Evolutionary conservation across 2,797 vertebrate genomes (phyloP).

Genomic region (Adelosebastes latens): DNA sequence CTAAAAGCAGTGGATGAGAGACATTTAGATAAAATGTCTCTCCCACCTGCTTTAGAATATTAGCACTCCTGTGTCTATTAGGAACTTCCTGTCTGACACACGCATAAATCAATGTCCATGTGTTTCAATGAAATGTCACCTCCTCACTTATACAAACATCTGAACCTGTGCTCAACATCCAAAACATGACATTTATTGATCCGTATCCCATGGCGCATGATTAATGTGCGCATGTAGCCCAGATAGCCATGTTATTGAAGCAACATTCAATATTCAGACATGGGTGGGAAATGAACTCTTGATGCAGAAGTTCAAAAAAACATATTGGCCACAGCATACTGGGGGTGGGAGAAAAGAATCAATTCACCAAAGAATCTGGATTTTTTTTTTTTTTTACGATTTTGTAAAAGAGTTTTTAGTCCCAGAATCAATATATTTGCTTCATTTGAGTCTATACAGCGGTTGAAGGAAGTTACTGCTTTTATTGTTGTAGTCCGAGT

Average conservation of each 20-base stretch:
- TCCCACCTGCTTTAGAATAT: conserved; percentile 35
- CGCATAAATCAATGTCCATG: background rate
- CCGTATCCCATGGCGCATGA: conserved; percentile 15
- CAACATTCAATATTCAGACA: background rate
- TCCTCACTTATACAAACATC: conserved; percentile 6
- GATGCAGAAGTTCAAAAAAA: background rate
- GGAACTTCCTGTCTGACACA: background rate
- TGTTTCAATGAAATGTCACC: conserved; percentile 22
- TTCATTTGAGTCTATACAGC: too few relatives aligned
- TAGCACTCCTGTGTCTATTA: background rate
- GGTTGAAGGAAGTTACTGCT: too few relatives aligned
- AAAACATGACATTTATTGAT: conserved; percentile 58
- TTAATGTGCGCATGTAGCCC: conserved; percentile 1
- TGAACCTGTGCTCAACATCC: conserved; percentile 14
- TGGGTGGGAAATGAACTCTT: background rate
- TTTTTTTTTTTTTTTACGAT: too few relatives aligned
- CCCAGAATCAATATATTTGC: too few relatives aligned
- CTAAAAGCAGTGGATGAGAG: conserved; percentile 49
- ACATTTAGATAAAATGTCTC: conserved; percentile 33
- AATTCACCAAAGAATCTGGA: too few relatives aligned
- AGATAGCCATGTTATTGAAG: background rate
- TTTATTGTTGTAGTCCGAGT: too few relatives aligned
- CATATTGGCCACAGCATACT: background rate
- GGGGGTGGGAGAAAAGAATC: too few relatives aligned
- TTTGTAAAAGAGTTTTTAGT: too few relatives aligned